phyloP scores from a whole-genome alignment of 2,113 vertebrate genomes.

The Misgurnus mizolepis region DNA sequence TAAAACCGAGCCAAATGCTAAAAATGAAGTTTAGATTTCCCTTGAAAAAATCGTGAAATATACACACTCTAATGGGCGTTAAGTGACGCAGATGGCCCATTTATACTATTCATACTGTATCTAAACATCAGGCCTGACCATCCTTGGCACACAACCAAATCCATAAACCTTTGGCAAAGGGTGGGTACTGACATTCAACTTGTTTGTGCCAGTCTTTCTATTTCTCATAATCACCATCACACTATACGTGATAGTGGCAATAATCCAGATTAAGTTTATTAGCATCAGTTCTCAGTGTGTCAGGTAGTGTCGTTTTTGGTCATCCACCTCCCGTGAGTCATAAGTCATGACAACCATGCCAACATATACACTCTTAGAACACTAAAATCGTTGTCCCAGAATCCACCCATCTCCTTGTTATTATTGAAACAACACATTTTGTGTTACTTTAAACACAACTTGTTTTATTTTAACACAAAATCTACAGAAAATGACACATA shows the following conservation, averaged over 20 bases:
- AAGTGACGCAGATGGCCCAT: background rate
- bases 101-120: background rate
- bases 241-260: constrained; percentile 3
- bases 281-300: constrained; percentile 12
- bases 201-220: background rate
- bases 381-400: too few species aligned
- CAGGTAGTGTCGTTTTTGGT: background rate
- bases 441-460: too few species aligned
- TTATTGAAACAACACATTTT: too few species aligned
- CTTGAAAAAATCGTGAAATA: background rate
- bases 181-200: background rate
- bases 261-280: background rate
- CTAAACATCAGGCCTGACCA: background rate
- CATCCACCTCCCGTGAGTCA: constrained; percentile 1
- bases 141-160: background rate
- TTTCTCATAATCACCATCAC: background rate
- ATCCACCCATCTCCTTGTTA: too few species aligned
- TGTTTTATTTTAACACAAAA: too few species aligned
- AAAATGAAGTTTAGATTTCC: background rate
- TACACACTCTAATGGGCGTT: background rate
- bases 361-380: background rate
- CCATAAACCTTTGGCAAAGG: background rate
- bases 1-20: too few species aligned
- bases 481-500: too few species aligned
- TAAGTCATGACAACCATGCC: background rate